Evolutionary conservation across 2,113 vertebrate species (phyloP).

Genomic region (Lepisosteus oculatus): DNA sequence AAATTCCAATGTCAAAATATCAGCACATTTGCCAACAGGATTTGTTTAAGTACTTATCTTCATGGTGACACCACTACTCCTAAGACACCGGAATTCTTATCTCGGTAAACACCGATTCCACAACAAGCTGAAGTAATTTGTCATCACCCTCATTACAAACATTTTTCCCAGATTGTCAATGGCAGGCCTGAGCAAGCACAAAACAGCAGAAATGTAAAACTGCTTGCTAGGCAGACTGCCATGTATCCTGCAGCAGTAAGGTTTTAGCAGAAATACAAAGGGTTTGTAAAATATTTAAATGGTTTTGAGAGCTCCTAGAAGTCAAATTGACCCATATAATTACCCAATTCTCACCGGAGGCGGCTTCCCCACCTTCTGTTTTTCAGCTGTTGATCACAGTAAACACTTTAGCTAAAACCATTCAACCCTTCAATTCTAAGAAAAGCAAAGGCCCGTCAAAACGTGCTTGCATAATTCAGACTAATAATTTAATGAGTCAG

Average conservation of each 20-base stretch:
- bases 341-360: background rate
- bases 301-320: background rate
- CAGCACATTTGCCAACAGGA: no score
- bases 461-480: no score
- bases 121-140: background rate
- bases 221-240: conserved; percentile 10
- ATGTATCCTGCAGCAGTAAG: conserved; percentile 4
- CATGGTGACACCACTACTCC: no score
- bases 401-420: background rate
- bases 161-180: background rate
- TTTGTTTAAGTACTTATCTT: no score
- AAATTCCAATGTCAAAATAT: no score
- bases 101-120: background rate
- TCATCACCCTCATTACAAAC: background rate
- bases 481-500: no score
- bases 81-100: no score
- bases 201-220: conserved; percentile 13
- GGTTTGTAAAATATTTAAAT: background rate
- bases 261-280: background rate
- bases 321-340: background rate
- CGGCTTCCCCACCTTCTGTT: no score
- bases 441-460: background rate
- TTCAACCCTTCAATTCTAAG: background rate
- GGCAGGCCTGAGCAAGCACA: background rate
- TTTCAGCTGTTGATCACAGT: background rate